phyloP scores from a whole-genome alignment of 2,888 invertebrate species.

The Drosophila mettleri region DNA sequence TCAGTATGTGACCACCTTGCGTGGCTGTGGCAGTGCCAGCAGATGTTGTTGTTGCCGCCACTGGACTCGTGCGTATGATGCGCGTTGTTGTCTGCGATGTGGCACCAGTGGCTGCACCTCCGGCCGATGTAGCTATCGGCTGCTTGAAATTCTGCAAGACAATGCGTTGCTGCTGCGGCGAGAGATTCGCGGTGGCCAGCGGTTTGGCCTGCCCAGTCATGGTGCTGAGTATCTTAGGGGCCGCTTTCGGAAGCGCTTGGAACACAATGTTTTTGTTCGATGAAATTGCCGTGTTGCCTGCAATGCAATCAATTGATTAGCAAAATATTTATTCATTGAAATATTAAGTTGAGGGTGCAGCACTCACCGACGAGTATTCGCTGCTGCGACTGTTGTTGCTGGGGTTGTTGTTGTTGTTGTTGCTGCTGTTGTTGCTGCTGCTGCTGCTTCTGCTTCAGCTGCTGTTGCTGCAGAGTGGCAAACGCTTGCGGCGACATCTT shows the following conservation, averaged over 20 bases:
- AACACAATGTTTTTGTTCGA: conserved; percentile 73
- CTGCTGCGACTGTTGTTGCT: conserved; percentile 70
- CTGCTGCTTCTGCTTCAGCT: conserved; percentile 71
- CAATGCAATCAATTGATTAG: conserved; percentile 6
- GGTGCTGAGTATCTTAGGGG: conserved; percentile 67
- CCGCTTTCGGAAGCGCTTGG: conserved; percentile 55
- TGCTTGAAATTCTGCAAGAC: conserved; percentile 84
- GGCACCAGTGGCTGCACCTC: not conserved
- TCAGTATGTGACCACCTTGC: conserved; percentile 85
- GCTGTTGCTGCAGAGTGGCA: conserved; percentile 83
- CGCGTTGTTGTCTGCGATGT: conserved; percentile 51
- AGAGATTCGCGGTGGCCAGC: conserved; percentile 75
- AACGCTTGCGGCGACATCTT: conserved; percentile 83
- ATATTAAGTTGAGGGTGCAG: not conserved
- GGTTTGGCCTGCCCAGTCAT: conserved; percentile 41
- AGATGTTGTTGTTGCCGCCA: conserved; percentile 29
- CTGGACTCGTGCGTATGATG: conserved; percentile 56
- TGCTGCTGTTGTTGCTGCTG: conserved; percentile 16
- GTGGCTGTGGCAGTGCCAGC: conserved; percentile 84
- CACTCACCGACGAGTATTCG: conserved; percentile 79
- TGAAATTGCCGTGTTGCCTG: conserved; percentile 77
- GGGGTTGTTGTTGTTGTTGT: conserved; percentile 38
- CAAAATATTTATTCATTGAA: not conserved
- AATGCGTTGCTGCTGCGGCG: conserved; percentile 83
- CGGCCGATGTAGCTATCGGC: conserved; percentile 43